Base-by-base conservation (phyloP, 2,888 invertebrate genomes). In the Stenodema calcarata region DNA sequence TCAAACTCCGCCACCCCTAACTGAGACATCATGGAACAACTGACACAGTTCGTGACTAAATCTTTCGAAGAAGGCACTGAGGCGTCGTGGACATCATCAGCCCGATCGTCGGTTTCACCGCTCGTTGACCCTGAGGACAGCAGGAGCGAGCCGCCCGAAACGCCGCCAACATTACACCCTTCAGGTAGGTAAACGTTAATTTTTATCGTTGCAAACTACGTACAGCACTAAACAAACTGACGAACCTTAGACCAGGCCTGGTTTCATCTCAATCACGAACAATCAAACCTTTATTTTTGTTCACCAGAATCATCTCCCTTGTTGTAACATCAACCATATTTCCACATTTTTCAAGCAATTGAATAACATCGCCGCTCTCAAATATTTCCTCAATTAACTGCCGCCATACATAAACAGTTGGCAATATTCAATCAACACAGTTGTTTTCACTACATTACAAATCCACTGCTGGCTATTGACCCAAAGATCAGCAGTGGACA, bases 41-140 rank as follows among this genome's bases (percentile, higher is more conserved):
- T 97, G 92, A 95, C 96, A 91, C 96, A 96, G 93, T 96, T 97
- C 93, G 96, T 97, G 91, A 96, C 96, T 90, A 96, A 96, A 92
- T 96, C 96, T 88, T 95, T 96, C 92, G 95, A 95, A 75, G 90
- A 88, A 50, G 88, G 81, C 76, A 78, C 50, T 28, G 78, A 35
- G 35, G 41, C 50, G 11, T 50, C 86, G 54, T 89, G 91, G 91
- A 91, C 91, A 83, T 79, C 86, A 81, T 87, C 88, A 86, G 78
- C 87, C 81, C 84, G 88, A 78, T 86, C 88, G 88, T 82, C 83
- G 23, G 89, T 90, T 76, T 91, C 91, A 27, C 91, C 91, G 42
- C 89, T 90, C 35, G 90, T 91, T 70, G 90, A 91, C 80, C 90
- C 91, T 41, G 91, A 91, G 87, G 91, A 91, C 89, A 91, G 91